A percentile compares a stretch with the other conserved stretches of the same genome.
Evolutionary conservation across 2,113 vertebrate genomes (phyloP).

Genomic region (Amazona vittata): DNA sequence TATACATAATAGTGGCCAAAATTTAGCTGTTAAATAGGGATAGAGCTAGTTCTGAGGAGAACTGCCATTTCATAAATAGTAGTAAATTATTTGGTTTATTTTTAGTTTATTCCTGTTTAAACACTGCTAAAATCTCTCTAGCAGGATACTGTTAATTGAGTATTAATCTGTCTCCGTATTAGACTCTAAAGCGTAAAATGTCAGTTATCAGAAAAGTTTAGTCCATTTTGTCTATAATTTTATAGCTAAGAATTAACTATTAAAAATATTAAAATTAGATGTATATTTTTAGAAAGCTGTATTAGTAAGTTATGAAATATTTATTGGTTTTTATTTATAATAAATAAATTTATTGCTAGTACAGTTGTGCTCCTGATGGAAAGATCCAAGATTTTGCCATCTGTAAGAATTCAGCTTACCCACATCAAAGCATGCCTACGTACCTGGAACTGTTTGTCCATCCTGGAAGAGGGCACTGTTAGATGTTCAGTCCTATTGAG

Average conservation of each 20-base stretch:
- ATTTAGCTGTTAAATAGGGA: not conserved
- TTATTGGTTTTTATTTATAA: constrained; percentile 21
- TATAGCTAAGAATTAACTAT: not conserved
- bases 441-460: not conserved
- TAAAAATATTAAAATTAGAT: not conserved
- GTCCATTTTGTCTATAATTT: not conserved
- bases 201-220: not conserved
- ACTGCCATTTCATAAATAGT: not conserved
- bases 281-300: constrained; percentile 8
- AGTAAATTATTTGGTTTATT: not conserved
- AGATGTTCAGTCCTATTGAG: not conserved
- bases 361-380: not conserved
- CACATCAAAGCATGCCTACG: not conserved
- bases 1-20: not conserved
- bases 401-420: not conserved
- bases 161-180: not conserved
- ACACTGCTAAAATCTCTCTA: not conserved
- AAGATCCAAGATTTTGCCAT: not conserved
- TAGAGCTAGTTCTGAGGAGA: not conserved
- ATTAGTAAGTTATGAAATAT: not conserved
- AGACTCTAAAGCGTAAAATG: not conserved
- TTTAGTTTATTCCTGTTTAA: not conserved
- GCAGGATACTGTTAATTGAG: not conserved
- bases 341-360: not conserved
- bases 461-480: not conserved